Evolutionary conservation across 2,797 vertebrate genomes (phyloP), one percentile per base, ranked within the genome.

Genomic region (Thaleichthys pacificus): DNA sequence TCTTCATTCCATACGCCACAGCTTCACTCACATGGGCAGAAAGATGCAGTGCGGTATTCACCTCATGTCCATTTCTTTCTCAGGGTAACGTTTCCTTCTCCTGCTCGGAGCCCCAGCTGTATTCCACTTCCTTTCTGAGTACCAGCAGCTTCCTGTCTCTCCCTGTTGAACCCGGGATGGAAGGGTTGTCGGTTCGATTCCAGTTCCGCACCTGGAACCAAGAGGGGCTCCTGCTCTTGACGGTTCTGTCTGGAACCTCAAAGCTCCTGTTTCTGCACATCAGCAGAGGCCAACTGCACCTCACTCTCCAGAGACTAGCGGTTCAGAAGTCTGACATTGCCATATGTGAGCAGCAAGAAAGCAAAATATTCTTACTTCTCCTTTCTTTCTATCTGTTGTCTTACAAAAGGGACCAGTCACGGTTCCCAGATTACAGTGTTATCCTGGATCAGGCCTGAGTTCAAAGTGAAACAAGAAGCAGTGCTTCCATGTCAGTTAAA

Each of bases 171-270:
- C 85, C 93, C 71, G 72, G 91, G 66, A 92, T 92, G 0, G 93
- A 93, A 0, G 85, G 91, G 0, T 80, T 95, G 61, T 93, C 93
- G 4, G 87, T 96, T 72, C 91, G 87, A 19, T 93, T 98, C 84
- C 94, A 97, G 89, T 96, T 98, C 85, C 93, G 96, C 72, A 97
- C 95, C 0, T 98, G 96, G 96, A 96, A 96, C 88, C 87, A 84
- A 66, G 92, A 92, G 0, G 95, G 96, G 24, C 91, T 97, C 6
- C 93, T 98, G 21, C 81, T 97, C 75, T 96, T 85, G 84, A 91
- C 78, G 0, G 30, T 87, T 82, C 74, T 96, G 75, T 93, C 89
- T 87, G 90, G 84, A 89, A 93, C 87, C 81, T 95, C 90, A 0
- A 92, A 84, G 68, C 82, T 81, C 7, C 87, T 95, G 71, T 72